Evolutionary conservation across 2,888 invertebrate species (phyloP), one percentile per base, ranked within the genome.

Genomic region (Hetaerina titia): DNA sequence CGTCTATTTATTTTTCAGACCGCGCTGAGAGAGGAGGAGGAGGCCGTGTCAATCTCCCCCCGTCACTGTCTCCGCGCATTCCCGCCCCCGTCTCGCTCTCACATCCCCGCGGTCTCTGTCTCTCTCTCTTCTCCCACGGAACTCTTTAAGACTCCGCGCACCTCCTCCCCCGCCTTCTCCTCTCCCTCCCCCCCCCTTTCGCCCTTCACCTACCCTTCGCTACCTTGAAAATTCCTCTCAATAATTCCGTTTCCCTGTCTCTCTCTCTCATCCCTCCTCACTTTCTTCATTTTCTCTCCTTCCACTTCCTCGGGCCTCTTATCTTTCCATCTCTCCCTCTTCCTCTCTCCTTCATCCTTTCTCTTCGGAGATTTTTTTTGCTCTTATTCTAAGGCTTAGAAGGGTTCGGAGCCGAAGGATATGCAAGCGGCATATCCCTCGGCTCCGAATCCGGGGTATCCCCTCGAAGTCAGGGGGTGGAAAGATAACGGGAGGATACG

Each of bases 1-100:
- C 81, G 31, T 31, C 81, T 81, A 81, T 81, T 81, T 81, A 81
- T 81, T 81, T 81, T 81, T 81, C 31, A 81, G 81, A 31, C 81
- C 81, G 81, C 31, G 81, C 81, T 81, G 81, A 81, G 81, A 81
- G 81, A 22, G 60, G 69, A 69, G 69, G 69, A 69, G n/a, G 69
- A 11, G 31, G 81, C n/a, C 31, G 81, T 81, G 81, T 81, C 81
- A 81, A 81, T 81, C 81, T 81, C 81, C 31, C 81, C 81, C n/a
- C 81, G 81, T 81, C 81, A 81, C 81, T 81, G 81, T 81, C 81
- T 81, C 81, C 81, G 31, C 11, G 69, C 5, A 11, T 13, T 31
- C 31, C 25, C 25, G 8, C 25, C 74, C 81, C 15, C 45, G 45
- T 45, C 45, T 45, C 45, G 45, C 45, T 45, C 45, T 45, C 45